These are phyloP conservation scores for Dromococcyx pavoninus DNA, from an alignment of 2,797 vertebrate species.

Conservation along the genomic window DNA sequence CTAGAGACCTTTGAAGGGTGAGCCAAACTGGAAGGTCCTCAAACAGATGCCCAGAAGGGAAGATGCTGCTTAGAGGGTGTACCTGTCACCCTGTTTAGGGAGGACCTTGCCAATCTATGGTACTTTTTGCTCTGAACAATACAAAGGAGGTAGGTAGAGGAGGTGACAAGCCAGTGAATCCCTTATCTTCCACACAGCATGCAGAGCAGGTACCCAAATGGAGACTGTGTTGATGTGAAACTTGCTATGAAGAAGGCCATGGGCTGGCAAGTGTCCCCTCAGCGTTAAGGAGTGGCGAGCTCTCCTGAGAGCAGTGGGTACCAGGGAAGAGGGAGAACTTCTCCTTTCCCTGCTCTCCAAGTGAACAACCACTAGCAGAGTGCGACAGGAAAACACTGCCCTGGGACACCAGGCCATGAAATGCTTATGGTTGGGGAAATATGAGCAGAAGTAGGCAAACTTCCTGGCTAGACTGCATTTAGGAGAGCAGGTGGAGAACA, in stretches of 20 bases:
- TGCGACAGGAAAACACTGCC: background rate
- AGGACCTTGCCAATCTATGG: background rate
- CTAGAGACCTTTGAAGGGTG: background rate
- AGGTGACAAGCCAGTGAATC: background rate
- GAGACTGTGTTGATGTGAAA: background rate
- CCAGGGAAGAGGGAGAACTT: background rate
- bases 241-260: background rate
- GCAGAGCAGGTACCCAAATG: background rate
- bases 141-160: background rate
- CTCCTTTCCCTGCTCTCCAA: background rate
- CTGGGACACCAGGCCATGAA: background rate
- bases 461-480: background rate
- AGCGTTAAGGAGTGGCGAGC: background rate
- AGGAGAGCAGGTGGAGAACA: background rate
- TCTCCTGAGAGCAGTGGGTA: background rate
- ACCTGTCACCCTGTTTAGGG: background rate
- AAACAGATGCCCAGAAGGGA: background rate
- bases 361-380: accelerated
- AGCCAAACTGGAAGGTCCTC: background rate
- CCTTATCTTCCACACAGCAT: background rate
- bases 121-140: background rate
- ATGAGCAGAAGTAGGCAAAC: background rate
- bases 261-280: background rate
- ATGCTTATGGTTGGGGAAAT: background rate
- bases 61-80: background rate